phyloP scores from a whole-genome alignment of 2,113 vertebrate species.

The Chaetodon trifascialis region DNA sequence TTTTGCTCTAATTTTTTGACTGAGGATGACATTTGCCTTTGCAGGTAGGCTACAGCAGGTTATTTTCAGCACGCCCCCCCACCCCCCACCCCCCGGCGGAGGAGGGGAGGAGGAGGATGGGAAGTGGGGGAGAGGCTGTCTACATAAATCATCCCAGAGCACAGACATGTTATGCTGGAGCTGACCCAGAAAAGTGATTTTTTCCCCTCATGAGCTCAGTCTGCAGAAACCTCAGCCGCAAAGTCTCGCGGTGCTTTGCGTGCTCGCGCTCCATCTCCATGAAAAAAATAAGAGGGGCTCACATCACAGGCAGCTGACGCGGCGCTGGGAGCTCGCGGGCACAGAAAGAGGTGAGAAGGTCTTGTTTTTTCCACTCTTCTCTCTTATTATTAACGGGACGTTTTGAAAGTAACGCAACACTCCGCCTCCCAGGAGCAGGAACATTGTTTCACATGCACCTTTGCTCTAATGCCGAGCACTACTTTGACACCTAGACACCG shows the following conservation, averaged over 20 bases:
- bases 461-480: background rate
- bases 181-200: slow-evolving; percentile 75
- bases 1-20: background rate
- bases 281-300: slow-evolving; percentile 22
- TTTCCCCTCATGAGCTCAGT: slow-evolving; percentile 50
- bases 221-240: slow-evolving; percentile 34
- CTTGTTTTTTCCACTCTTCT: background rate
- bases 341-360: slow-evolving; percentile 47
- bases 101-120: background rate
- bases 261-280: slow-evolving; percentile 51
- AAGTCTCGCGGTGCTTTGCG: slow-evolving; percentile 73
- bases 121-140: slow-evolving; percentile 13
- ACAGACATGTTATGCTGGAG: slow-evolving; percentile 53
- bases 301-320: slow-evolving; percentile 67
- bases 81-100: too few relatives aligned
- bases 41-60: slow-evolving; percentile 52
- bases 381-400: background rate
- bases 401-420: rapidly evolving
- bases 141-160: slow-evolving; percentile 68
- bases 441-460: background rate
- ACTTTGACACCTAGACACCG: slow-evolving; percentile 26
- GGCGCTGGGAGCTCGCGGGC: slow-evolving; percentile 46
- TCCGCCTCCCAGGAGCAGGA: too few relatives aligned
- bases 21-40: slow-evolving; percentile 53
- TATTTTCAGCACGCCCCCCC: slow-evolving; percentile 39